A percentile compares a stretch with the other conserved stretches of the same genome.
Conservation (phyloP, 2,797 vertebrate species). For the Cottoperca gobio region DNA sequence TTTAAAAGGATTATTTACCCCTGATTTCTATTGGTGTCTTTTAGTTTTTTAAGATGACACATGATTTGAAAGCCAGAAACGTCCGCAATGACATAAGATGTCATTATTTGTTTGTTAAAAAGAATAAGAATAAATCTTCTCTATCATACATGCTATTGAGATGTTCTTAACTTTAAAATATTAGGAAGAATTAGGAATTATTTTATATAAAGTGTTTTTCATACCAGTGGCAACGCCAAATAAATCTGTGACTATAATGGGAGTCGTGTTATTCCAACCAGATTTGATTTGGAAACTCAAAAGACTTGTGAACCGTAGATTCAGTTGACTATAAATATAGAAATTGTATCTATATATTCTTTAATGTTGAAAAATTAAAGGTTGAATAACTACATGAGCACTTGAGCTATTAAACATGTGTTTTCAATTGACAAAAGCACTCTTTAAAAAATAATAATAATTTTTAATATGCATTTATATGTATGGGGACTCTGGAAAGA, state of each 20-base stretch:
- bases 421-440: slow-evolving; percentile 34
- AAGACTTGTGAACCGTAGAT: background rate
- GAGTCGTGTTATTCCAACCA: background rate
- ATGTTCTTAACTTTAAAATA: background rate
- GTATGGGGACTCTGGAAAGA: background rate
- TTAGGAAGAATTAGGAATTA: background rate
- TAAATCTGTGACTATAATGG: background rate
- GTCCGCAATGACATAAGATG: background rate
- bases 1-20: background rate
- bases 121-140: background rate
- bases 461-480: too few species aligned
- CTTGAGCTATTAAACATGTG: background rate
- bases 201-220: too few species aligned
- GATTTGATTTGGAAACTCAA: background rate
- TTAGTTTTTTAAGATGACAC: background rate
- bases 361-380: slow-evolving; percentile 7
- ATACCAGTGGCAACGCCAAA: slow-evolving; percentile 10
- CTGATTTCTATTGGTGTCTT: background rate
- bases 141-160: background rate
- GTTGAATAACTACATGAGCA: slow-evolving; percentile 5
- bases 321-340: background rate
- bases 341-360: background rate
- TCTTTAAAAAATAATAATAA: too few species aligned
- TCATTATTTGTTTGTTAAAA: slow-evolving; percentile 5
- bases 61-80: background rate